Evolutionary conservation across 2,113 vertebrate genomes (phyloP).

Genomic region (Malurus cyaneus): DNA sequence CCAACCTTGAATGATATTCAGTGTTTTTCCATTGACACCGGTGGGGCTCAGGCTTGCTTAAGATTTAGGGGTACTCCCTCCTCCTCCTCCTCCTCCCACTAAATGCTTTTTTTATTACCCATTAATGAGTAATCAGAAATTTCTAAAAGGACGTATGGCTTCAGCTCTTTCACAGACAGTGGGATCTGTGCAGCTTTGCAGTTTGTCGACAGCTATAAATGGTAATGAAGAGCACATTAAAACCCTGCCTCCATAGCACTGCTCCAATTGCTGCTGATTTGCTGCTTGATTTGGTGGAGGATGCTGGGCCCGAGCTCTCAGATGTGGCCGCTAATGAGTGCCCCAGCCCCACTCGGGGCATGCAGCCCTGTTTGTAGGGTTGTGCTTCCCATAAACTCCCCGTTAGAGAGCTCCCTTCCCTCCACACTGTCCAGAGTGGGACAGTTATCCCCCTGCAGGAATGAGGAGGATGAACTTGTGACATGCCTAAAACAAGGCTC

Average conservation of each 20-base stretch:
- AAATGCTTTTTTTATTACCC: neutral
- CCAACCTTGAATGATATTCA: neutral
- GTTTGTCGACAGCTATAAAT: constrained; percentile 35
- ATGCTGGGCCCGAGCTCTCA: neutral
- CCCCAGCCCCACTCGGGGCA: neutral
- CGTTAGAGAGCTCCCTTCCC: neutral
- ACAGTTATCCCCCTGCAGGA: neutral
- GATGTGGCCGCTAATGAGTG: neutral
- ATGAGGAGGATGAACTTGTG: neutral
- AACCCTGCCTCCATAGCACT: neutral
- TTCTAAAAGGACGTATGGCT: neutral
- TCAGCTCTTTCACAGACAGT: neutral
- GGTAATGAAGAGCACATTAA: neutral
- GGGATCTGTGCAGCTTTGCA: neutral
- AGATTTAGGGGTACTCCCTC: neutral
- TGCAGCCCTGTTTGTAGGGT: neutral
- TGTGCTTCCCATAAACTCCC: neutral
- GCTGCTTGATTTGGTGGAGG: constrained; percentile 12
- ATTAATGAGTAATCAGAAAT: neutral
- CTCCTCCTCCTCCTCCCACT: neutral
- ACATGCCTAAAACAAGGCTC: too few relatives aligned
- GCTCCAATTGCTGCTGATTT: constrained; percentile 49
- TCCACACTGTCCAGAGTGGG: neutral
- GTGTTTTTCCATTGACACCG: neutral
- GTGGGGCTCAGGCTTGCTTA: neutral